phyloP scores from a whole-genome alignment of 2,888 invertebrate genomes.

The Tribolium freemani region DNA sequence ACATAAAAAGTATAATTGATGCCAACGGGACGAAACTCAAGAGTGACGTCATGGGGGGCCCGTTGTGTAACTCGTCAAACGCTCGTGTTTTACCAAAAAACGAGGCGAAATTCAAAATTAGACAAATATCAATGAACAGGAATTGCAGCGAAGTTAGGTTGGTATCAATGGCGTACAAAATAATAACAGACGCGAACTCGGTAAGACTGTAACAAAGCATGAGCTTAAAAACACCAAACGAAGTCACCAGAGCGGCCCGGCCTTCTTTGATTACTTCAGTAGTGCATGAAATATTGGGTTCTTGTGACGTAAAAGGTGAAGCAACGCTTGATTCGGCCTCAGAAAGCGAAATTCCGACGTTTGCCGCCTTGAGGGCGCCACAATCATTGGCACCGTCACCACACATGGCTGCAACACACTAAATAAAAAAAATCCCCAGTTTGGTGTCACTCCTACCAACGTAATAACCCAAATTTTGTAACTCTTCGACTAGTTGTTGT shows the following conservation, averaged over 20 bases:
- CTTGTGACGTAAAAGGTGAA: constrained; percentile 91
- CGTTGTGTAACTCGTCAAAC: constrained; percentile 67
- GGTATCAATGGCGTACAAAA: constrained; percentile 81
- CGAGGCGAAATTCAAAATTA: constrained; percentile 75
- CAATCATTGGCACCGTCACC: constrained; percentile 99
- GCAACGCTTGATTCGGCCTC: constrained; percentile 95
- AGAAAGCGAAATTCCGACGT: constrained; percentile 91
- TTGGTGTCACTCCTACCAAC: constrained; percentile 77
- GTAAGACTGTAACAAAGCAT: constrained; percentile 96
- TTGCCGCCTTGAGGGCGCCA: constrained; percentile 92
- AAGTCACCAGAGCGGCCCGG: constrained; percentile 93
- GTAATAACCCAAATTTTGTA: constrained; percentile 89
- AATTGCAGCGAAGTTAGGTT: constrained; percentile 77
- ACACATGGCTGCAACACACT: constrained; percentile 82
- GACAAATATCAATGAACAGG: constrained; percentile 76
- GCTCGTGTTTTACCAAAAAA: constrained; percentile 77
- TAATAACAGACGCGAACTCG: constrained; percentile 91
- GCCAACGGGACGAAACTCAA: constrained; percentile 70
- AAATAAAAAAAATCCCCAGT: constrained; percentile 1
- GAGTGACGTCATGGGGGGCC: constrained; percentile 72
- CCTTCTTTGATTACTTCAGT: constrained; percentile 87
- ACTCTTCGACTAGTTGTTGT: constrained; percentile 88
- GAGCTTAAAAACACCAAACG: constrained; percentile 98
- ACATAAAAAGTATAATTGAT: constrained; percentile 71
- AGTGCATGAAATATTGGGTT: constrained; percentile 88